Evolutionary conservation across 2,888 invertebrate genomes (phyloP).

Genomic region (Lepidonotus clava): DNA sequence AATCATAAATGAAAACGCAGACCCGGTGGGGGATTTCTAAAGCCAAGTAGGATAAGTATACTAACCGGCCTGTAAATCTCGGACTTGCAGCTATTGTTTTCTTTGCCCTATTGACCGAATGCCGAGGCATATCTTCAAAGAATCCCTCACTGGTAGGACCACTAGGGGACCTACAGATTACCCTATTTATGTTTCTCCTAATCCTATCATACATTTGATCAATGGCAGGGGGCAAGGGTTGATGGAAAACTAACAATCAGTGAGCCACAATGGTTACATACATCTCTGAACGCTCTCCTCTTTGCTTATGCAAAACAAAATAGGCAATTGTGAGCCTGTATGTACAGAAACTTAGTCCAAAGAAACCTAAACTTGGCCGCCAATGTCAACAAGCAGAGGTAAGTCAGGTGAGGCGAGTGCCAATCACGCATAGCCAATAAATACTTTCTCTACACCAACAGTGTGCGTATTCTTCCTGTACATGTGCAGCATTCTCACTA

Average conservation of each 20-base stretch:
- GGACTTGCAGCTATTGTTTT: not conserved
- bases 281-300: not conserved
- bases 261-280: not conserved
- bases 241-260: not conserved
- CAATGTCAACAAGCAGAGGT: no score
- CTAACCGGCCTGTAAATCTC: not conserved
- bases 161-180: not conserved
- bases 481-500: no score
- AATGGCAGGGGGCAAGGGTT: not conserved
- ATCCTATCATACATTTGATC: not conserved
- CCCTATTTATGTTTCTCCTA: constrained; percentile 19
- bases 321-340: not conserved
- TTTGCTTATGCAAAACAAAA: not conserved
- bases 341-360: not conserved
- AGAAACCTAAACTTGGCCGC: not conserved
- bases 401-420: not conserved
- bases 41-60: not conserved
- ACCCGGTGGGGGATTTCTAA: not conserved
- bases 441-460: not conserved
- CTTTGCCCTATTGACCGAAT: not conserved
- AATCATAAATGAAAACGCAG: constrained; percentile 2
- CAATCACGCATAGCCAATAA: not conserved
- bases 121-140: constrained; percentile 2
- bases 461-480: not conserved
- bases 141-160: not conserved